These are phyloP conservation scores for Mya arenaria DNA, from an alignment of 1,140 invertebrate species.

Conservation along the genomic window DNA sequence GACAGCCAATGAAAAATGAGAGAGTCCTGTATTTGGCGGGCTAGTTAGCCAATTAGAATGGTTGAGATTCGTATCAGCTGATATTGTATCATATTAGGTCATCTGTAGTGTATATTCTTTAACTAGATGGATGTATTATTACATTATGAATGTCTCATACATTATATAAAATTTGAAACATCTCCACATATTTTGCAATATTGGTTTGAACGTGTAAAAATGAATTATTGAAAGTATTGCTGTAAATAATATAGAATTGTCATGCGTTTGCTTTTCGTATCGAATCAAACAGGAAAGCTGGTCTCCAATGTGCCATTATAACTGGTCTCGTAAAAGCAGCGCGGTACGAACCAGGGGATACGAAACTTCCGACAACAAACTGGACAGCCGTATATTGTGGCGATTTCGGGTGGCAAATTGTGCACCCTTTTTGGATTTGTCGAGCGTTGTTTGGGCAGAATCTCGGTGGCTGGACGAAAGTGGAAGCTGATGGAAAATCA, in stretches of 20 bases:
- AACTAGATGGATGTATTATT: too few relatives aligned
- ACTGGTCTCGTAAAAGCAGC: slow-evolving; percentile 54
- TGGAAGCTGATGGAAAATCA: slow-evolving; percentile 49
- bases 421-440: slow-evolving; percentile 62
- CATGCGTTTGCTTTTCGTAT: too few relatives aligned
- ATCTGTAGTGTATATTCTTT: too few relatives aligned
- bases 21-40: neutral
- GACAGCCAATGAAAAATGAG: neutral
- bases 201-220: too few relatives aligned
- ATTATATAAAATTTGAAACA: too few relatives aligned
- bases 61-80: too few relatives aligned
- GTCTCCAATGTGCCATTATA: slow-evolving; percentile 50
- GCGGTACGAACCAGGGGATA: slow-evolving; percentile 54
- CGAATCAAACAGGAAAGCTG: slow-evolving; percentile 53
- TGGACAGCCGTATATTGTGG: slow-evolving; percentile 60
- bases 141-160: too few relatives aligned
- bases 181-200: too few relatives aligned
- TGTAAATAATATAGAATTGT: too few relatives aligned
- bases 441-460: slow-evolving; percentile 47
- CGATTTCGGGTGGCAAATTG: slow-evolving; percentile 60
- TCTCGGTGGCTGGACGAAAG: slow-evolving; percentile 59
- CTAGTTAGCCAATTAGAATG: neutral
- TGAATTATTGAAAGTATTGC: too few relatives aligned
- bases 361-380: neutral
- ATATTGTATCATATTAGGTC: too few relatives aligned